These are phyloP conservation scores for Thomomys bottae DNA, from an alignment of 2,113 vertebrate genomes.

Conservation along the genomic window DNA sequence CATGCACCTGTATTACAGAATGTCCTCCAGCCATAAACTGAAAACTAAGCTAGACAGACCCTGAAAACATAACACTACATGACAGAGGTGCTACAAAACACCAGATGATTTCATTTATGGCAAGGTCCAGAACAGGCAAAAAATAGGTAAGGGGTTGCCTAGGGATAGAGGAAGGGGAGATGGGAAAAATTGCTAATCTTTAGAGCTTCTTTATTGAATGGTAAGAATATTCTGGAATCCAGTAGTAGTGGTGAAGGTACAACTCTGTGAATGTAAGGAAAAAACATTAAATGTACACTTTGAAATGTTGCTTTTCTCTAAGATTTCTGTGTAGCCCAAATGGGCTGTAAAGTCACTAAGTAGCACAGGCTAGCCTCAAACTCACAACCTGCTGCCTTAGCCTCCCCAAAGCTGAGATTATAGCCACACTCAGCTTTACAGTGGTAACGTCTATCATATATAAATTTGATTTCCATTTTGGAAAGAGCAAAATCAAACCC, in stretches of 20 bases:
- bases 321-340: too few species aligned
- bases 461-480: too few species aligned
- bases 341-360: too few species aligned
- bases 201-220: not conserved
- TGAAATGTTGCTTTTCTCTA: too few species aligned
- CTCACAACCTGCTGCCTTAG: too few species aligned
- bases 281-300: not conserved
- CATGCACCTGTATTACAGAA: accelerated
- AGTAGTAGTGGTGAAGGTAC: not conserved
- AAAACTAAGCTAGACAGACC: not conserved
- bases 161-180: not conserved
- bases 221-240: not conserved
- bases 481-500: not conserved
- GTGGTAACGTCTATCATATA: not conserved
- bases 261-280: not conserved
- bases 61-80: not conserved
- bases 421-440: not conserved
- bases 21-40: not conserved
- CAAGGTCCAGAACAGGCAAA: not conserved
- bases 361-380: too few species aligned
- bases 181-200: not conserved
- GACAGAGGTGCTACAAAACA: not conserved
- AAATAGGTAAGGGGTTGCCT: not conserved
- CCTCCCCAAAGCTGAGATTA: too few species aligned
- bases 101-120: not conserved